Base-by-base conservation (phyloP, 1,140 invertebrate genomes). In the Zophobas morio region DNA sequence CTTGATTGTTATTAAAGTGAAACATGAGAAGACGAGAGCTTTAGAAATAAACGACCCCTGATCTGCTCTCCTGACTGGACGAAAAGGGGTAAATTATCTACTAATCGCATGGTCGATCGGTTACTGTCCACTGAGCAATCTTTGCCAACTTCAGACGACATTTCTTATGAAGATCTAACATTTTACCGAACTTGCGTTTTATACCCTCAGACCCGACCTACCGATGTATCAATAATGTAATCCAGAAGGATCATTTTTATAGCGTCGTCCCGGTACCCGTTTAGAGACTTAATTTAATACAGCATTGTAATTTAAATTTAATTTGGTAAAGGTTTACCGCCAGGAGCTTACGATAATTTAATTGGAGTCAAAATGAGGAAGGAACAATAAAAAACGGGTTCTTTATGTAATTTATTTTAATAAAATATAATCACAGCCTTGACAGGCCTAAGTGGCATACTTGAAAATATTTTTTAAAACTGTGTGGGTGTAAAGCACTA, bases 1-100 rank as follows among this genome's bases (percentile, higher is more conserved):
- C 37, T 63, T 39, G 57, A 63, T 63, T 63, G 57, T 63, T 63
- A 63, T 63, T 37, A 39, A 63, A 35, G 42, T 46, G 42, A 46
- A 51, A 2, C 20, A 20, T 20, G 20, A 63, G 36, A 63, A 37
- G 20, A 39, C 49, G 49, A 39, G 36, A 34, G 35, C 57, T 63
- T 63, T 63, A 6, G 20, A 2, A 20, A 1, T 35, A 63, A 57
- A 63, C 20, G 36, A 20, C 35, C n/a, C 57, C 40, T 63, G 35
- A 63, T 5, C 35, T 39, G 37, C 6, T 63, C 54, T 63, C 37
- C n/a, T 39, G n/a, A 20, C 49, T 20, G 4, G 49, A 35, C 57
- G 2, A 63, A 63, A 63, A 63, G 57, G 57, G 57, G 2, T 39
- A 39, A 63, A 51, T 51, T 51, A 51, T 51, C 49, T 20, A 51